phyloP scores from a whole-genome alignment of 1,140 invertebrate species.

The Aleiodes sp. region DNA sequence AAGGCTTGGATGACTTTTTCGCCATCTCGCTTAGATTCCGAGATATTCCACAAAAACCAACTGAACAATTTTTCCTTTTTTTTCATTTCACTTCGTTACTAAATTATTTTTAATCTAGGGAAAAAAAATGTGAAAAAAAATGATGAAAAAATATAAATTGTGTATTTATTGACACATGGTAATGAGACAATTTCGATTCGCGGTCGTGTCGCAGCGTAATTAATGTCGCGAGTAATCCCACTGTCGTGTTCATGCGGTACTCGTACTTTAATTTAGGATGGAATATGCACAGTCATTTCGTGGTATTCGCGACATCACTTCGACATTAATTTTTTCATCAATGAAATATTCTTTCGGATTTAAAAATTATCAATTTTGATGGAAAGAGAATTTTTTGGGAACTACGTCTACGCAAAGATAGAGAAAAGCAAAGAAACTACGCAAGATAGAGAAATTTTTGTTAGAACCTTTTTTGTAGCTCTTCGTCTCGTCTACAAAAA shows the following conservation, averaged over 20 bases:
- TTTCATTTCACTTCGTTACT: too few relatives aligned
- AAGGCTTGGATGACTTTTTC: too few relatives aligned
- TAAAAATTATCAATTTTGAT: not conserved
- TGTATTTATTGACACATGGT: conserved; percentile 11
- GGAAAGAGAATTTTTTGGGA: too few relatives aligned
- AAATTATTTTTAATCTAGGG: not conserved
- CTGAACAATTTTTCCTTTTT: too few relatives aligned
- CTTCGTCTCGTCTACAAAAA: too few relatives aligned
- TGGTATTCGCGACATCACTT: not conserved
- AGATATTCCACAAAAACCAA: too few relatives aligned
- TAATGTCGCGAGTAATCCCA: not conserved
- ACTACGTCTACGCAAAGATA: too few relatives aligned
- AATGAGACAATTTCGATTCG: conserved; percentile 18
- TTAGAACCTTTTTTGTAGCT: too few relatives aligned
- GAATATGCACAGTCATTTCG: conserved; percentile 14
- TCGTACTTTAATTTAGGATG: not conserved
- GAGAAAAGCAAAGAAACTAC: too few relatives aligned
- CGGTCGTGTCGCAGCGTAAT: not conserved
- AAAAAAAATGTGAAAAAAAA: conserved; percentile 6
- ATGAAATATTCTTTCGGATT: not conserved
- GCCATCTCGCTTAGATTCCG: too few relatives aligned
- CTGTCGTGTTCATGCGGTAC: not conserved
- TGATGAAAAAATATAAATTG: not conserved
- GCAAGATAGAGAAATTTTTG: too few relatives aligned
- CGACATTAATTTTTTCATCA: not conserved